Evolutionary conservation across 2,888 invertebrate species (phyloP).

Genomic region (Metallyticus violacea): DNA sequence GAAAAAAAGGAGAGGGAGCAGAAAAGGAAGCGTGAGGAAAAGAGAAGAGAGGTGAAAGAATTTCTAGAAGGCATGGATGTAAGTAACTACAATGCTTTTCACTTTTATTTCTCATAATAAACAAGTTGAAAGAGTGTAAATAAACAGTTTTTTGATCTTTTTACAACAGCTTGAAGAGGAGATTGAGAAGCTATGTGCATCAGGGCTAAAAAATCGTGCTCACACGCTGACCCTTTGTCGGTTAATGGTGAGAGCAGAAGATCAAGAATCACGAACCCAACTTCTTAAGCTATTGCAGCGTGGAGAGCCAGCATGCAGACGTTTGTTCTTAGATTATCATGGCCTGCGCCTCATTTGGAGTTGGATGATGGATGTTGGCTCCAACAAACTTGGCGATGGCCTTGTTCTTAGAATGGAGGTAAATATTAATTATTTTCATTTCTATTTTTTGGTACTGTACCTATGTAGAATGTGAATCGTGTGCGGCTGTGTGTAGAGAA

Average conservation of each 20-base stretch:
- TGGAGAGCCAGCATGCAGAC: slow-evolving; percentile 77
- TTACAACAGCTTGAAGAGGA: slow-evolving; percentile 77
- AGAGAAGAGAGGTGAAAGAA: slow-evolving; percentile 42
- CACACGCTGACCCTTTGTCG: slow-evolving; percentile 88
- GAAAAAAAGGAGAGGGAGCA: slow-evolving; percentile 41
- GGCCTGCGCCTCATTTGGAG: slow-evolving; percentile 87
- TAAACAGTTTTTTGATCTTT: slow-evolving; percentile 22
- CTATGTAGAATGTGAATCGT: too few relatives aligned
- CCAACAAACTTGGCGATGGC: slow-evolving; percentile 38
- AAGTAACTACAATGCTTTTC: slow-evolving; percentile 32
- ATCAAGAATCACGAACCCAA: slow-evolving; percentile 64
- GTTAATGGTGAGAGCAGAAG: slow-evolving; percentile 89
- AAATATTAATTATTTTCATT: background rate
- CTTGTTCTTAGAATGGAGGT: slow-evolving; percentile 36
- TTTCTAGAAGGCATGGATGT: slow-evolving; percentile 64
- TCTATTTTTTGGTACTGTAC: too few relatives aligned
- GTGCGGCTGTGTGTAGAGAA: too few relatives aligned
- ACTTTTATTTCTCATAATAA: slow-evolving; percentile 9
- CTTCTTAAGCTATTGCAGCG: slow-evolving; percentile 74
- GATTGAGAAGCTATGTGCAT: slow-evolving; percentile 71
- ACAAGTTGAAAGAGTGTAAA: background rate
- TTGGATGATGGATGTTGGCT: slow-evolving; percentile 80
- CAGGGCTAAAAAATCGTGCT: slow-evolving; percentile 82
- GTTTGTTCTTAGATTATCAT: slow-evolving; percentile 90
- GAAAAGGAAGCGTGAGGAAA: slow-evolving; percentile 44